phyloP scores from a whole-genome alignment of 2,888 invertebrate species.

The Sussaba pulchella region DNA sequence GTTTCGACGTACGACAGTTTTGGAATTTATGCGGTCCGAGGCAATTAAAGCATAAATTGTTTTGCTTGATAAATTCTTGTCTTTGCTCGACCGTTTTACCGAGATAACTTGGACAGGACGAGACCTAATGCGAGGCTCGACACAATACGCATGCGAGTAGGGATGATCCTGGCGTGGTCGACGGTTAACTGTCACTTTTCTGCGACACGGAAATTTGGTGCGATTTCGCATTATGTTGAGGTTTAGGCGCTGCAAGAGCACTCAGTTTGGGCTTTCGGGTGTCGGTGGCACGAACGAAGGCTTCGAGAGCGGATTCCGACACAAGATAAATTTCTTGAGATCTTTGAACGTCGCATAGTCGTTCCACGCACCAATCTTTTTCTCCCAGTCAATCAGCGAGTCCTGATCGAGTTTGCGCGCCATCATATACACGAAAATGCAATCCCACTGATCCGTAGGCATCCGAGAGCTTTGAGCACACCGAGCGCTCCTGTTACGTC shows the following conservation, averaged over 20 bases:
- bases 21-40: background rate
- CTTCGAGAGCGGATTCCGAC: constrained; percentile 28
- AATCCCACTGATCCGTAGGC: constrained; percentile 25
- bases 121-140: background rate
- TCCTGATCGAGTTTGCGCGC: constrained; percentile 10
- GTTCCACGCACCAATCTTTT: background rate
- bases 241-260: too few relatives aligned
- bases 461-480: constrained; percentile 30
- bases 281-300: background rate
- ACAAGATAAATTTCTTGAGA: constrained; percentile 21
- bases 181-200: too few relatives aligned
- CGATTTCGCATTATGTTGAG: too few relatives aligned
- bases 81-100: constrained; percentile 4
- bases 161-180: too few relatives aligned
- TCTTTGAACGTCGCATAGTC: constrained; percentile 15
- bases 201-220: too few relatives aligned
- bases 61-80: too few relatives aligned
- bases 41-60: constrained; percentile 6
- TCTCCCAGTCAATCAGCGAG: constrained; percentile 40
- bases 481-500: constrained; percentile 31
- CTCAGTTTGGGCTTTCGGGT: background rate
- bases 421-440: constrained; percentile 14
- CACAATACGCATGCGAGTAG: background rate
- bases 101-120: background rate
- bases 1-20: background rate